Base-by-base conservation (phyloP, 2,797 vertebrate genomes). In the Ctenochaetus hawaiiensis region DNA sequence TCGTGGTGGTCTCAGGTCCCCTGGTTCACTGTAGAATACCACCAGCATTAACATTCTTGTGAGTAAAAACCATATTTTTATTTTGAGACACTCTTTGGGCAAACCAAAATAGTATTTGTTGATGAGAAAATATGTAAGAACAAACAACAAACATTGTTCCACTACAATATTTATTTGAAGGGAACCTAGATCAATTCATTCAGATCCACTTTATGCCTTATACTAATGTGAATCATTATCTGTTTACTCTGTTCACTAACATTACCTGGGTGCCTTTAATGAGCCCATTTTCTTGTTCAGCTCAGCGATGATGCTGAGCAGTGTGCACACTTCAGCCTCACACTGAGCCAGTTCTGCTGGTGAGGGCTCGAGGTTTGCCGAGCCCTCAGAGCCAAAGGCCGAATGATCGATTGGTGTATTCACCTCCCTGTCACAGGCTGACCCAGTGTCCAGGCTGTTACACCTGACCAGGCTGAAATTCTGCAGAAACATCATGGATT, bases 241-340 rank as follows among this genome's bases (percentile, higher is more conserved):
- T 9, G 6, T 6, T n/a, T 23, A 44, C 1, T 51, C n/a, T 53
- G 11, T 51, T 3, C 30, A 8, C 10, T 47, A 3, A 18, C 0
- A 47, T 77, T 80, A 96, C 96, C 96, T 94, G 10, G 91, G 90
- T 16, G 82, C 85, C 80, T 94, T 95, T 34, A 96, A 84, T 23
- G 73, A 90, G 0, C 95, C 90, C 54, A 96, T 94, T 79, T 93
- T 94, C 44, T 64, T 83, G 73, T 95, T 94, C 20, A 95, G 90
- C 41, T 91, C 93, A 2, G 91, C 84, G 0, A 93, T 90, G 20
- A 92, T 92, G 26, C 78, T 92, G 70, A 93, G 93, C 65, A 94
- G 89, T 0, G 87, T 84, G 0, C 92, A 78, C 41, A 95, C 87
- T 73, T 84, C 88, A 12, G 93, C 92, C 82, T 97, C 94, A 2